These are phyloP conservation scores for Vidua chalybeata DNA, from an alignment of 2,113 vertebrate species.

Conservation along the genomic window DNA sequence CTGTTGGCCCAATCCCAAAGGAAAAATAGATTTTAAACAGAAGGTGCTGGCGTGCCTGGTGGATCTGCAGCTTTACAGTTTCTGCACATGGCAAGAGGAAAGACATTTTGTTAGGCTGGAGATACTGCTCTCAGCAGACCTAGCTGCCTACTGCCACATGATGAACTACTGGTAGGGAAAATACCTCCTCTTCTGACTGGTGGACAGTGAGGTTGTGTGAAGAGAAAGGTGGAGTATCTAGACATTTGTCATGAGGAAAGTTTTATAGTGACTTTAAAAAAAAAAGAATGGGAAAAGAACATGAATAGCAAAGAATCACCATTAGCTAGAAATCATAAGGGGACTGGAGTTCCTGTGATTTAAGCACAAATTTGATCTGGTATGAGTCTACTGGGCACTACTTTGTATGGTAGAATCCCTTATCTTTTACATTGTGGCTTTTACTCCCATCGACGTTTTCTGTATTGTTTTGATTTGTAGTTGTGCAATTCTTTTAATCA, in stretches of 20 bases:
- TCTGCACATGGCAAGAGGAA: slow-evolving; percentile 8
- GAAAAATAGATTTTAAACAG: slow-evolving; percentile 63
- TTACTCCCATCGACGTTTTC: not conserved
- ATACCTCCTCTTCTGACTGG: not conserved
- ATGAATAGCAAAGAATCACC: not conserved
- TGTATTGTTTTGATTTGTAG: not conserved
- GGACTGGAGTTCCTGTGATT: not conserved
- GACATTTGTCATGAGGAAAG: not conserved
- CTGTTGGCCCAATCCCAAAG: slow-evolving; percentile 23
- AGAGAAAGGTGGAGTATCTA: not conserved
- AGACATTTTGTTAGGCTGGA: not conserved
- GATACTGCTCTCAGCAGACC: not conserved
- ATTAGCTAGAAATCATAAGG: not conserved
- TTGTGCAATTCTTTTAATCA: not conserved
- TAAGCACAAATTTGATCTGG: not conserved
- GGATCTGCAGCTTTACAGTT: slow-evolving; percentile 9
- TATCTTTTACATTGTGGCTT: not conserved
- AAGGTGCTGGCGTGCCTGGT: slow-evolving; percentile 53
- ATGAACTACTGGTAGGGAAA: not conserved
- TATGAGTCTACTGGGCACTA: not conserved
- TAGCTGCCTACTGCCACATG: not conserved
- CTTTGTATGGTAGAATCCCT: not conserved
- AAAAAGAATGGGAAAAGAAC: not conserved
- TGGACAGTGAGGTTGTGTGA: not conserved
- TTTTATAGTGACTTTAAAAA: not conserved